Evolutionary conservation across 1,140 invertebrate genomes (phyloP), one percentile per base, ranked within the genome.

Genomic region (Leucophenga varia): DNA sequence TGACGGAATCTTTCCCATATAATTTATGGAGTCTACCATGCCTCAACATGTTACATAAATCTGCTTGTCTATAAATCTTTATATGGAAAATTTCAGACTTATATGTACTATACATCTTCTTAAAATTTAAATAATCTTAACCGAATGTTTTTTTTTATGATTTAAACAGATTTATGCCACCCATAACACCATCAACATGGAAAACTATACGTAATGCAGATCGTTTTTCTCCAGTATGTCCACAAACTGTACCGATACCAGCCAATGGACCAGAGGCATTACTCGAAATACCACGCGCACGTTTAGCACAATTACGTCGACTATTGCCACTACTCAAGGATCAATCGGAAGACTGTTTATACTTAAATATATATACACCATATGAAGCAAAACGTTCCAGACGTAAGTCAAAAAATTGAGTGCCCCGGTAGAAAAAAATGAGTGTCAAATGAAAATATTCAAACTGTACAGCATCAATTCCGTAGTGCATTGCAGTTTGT

Each of bases 271-370:
- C 88, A 17, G 89, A 92, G 58, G 85, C 88, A 2, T 77, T 87
- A 18, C 76, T 88, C 53, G 79, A 85, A 55, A 84, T 90, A 59
- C 92, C 95, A 7, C 80, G 87, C 22, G 87, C 86, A 10, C 81
- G 90, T 14, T 82, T 94, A 22, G 82, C 86, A 19, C 88, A 92
- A 69, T 80, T 97, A 20, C 86, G 90, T 57, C 83, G 87, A 52
- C 79, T 97, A 53, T 78, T 89, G 43, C 89, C 91, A 7, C 80
- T 90, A 52, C 80, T 97, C 25, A 83, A 82, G 55, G 91, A 96
- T 72, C 92, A 96, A 79, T 93, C 87, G 76, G 95, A 98, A 80
- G 95, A 98, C 80, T 98, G 95, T 76, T 86, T 97, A 59, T 97
- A 96, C 77, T 83, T 97, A 59, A 98, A 98, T 78, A 84, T 98